Base-by-base conservation (phyloP, 2,888 invertebrate genomes). In the Chymomyza amoena region DNA sequence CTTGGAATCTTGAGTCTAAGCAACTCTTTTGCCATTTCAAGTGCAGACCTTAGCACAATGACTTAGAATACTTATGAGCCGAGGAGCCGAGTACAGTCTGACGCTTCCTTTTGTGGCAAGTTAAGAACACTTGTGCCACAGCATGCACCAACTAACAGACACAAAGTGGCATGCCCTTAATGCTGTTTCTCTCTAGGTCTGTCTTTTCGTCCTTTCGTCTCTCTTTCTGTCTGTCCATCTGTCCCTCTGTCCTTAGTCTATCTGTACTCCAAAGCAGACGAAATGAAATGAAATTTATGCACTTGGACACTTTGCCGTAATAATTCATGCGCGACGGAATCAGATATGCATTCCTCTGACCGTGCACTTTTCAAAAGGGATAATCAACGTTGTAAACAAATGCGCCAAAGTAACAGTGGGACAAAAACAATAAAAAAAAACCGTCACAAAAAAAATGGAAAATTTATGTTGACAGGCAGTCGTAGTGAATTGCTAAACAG, bases 261-360 rank as follows among this genome's bases (percentile, higher is more conserved):
- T 65, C 45, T 68, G 72, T 59, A 69, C 77, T 74, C 76, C 64
- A 69, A 70, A 20, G 68, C 77, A 66, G 69, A 80, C 77, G 73
- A 87, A 82, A 78, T 45, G 39, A 45, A 45, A 45, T 88, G 77
- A 83, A 88, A 88, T 87, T 87, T 85, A 87, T 85, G 79, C 88
- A 85, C 85, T 87, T 80, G 85, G 87, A 88, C 88, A 80, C 87
- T 88, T 79, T 76, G 73, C 73, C 76, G 81, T 75, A 83, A 88
- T 87, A 85, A 87, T 88, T 87, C 87, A 87, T 87, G 81, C 79
- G 76, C 87, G 87, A 87, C 87, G 83, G 87, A 88, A 88, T 88
- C 89, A 85, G 87, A 88, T 87, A 87, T 84, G 86, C 76, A 84
- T 80, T 75, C 73, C 78, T 75, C 67, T 20, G 45, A 52, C 39